These are phyloP conservation scores for Netelia fuscicornis DNA, from an alignment of 2,888 invertebrate species.

Conservation along the genomic window DNA sequence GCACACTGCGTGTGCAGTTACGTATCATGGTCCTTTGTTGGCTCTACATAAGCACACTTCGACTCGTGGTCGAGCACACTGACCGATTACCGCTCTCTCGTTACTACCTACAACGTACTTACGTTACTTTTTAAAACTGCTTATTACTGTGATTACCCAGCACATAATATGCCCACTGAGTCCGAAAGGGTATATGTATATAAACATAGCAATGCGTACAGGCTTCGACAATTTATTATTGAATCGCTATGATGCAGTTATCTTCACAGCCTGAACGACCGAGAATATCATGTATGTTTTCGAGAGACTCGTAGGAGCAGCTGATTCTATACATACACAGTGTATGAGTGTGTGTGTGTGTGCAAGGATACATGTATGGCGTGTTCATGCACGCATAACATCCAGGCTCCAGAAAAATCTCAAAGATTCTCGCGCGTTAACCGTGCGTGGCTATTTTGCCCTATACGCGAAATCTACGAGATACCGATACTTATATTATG, in stretches of 20 bases:
- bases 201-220: constrained; percentile 41
- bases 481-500: constrained; percentile 4
- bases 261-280: constrained; percentile 17
- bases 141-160: constrained; percentile 82
- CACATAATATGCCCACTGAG: constrained; percentile 79
- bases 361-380: background rate
- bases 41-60: constrained; percentile 13
- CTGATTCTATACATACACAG: background rate
- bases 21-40: background rate
- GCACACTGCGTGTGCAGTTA: constrained; percentile 16
- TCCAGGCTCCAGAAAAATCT: background rate
- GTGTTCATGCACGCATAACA: background rate
- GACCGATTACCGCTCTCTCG: constrained; percentile 81
- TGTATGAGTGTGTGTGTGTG: background rate
- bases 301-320: background rate
- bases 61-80: constrained; percentile 67
- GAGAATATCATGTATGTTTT: constrained; percentile 15
- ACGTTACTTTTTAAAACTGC: constrained; percentile 82
- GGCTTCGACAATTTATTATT: constrained; percentile 82
- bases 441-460: background rate
- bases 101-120: constrained; percentile 83
- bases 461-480: background rate
- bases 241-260: constrained; percentile 80
- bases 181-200: constrained; percentile 48
- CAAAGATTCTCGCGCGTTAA: background rate